Evolutionary conservation across 1,140 invertebrate genomes (phyloP).

Genomic region (Halictus rubicundus): DNA sequence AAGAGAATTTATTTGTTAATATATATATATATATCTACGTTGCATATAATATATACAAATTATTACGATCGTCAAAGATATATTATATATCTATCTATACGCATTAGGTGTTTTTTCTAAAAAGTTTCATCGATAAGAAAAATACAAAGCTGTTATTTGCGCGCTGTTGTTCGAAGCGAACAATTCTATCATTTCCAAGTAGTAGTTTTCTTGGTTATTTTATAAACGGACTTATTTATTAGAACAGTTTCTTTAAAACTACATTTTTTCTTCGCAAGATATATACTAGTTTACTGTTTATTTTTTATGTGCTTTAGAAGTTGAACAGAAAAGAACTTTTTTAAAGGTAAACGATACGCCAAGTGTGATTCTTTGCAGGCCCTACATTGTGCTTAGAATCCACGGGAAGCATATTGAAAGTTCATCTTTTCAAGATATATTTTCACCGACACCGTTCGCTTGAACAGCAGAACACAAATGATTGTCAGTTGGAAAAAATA

Average conservation of each 20-base stretch:
- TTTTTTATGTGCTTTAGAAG: neutral
- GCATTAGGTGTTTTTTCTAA: conserved; percentile 69
- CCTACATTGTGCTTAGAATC: conserved; percentile 74
- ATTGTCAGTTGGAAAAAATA: conserved; percentile 37
- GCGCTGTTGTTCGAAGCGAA: neutral
- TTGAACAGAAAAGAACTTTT: neutral
- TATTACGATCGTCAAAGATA: conserved; percentile 66
- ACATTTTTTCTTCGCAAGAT: no score
- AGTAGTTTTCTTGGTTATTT: neutral
- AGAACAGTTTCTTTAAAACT: neutral
- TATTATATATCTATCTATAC: conserved; percentile 69
- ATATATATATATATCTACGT: conserved; percentile 71
- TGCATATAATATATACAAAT: conserved; percentile 69
- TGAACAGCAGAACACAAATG: conserved; percentile 26
- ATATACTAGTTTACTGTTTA: no score
- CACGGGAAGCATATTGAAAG: conserved; percentile 70
- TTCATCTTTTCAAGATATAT: neutral
- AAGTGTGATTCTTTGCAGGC: conserved; percentile 72
- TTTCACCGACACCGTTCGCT: neutral
- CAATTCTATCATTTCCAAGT: neutral
- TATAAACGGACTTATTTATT: neutral
- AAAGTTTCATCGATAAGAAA: conserved; percentile 46
- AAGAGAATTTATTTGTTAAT: conserved; percentile 71
- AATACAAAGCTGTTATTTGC: conserved; percentile 18
- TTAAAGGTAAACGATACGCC: conserved; percentile 62